Percentiles rank a stretch among this genome's conserved stretches.
Evolutionary conservation across 2,888 invertebrate genomes (phyloP).

Genomic region (Troides aeacus): DNA sequence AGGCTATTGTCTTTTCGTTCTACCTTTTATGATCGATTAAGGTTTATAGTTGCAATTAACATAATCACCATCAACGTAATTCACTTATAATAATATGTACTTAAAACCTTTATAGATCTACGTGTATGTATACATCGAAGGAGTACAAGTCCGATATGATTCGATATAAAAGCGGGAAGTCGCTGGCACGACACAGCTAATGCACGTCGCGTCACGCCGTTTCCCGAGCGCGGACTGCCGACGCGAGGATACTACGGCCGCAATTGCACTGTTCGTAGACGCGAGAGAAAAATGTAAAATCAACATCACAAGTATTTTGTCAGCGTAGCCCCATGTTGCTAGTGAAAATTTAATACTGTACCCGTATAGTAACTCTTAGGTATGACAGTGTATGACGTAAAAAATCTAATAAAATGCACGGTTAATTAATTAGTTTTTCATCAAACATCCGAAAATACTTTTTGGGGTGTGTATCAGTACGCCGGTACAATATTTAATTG

Average conservation of each 20-base stretch:
- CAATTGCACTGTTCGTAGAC: conserved; percentile 2
- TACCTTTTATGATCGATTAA: not conserved
- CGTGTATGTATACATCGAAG: not conserved
- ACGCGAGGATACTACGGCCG: conserved; percentile 22
- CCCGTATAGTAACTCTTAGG: no score
- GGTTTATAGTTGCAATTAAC: not conserved
- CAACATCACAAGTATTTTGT: not conserved
- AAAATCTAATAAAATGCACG: no score
- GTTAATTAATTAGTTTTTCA: no score
- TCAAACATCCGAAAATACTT: no score
- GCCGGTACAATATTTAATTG: no score
- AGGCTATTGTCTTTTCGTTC: not conserved
- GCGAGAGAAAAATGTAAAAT: conserved; percentile 9
- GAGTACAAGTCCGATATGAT: not conserved
- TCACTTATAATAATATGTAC: not conserved
- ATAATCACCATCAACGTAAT: conserved; percentile 16
- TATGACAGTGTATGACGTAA: no score
- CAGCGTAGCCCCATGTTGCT: not conserved
- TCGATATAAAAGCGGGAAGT: conserved; percentile 24
- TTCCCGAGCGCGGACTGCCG: conserved; percentile 53
- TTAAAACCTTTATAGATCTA: not conserved
- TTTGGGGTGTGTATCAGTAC: no score
- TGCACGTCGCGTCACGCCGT: conserved; percentile 59
- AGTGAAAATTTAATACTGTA: no score
- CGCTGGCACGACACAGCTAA: conserved; percentile 35